phyloP scores from a whole-genome alignment of 2,113 vertebrate genomes.

The Candoia aspera region DNA sequence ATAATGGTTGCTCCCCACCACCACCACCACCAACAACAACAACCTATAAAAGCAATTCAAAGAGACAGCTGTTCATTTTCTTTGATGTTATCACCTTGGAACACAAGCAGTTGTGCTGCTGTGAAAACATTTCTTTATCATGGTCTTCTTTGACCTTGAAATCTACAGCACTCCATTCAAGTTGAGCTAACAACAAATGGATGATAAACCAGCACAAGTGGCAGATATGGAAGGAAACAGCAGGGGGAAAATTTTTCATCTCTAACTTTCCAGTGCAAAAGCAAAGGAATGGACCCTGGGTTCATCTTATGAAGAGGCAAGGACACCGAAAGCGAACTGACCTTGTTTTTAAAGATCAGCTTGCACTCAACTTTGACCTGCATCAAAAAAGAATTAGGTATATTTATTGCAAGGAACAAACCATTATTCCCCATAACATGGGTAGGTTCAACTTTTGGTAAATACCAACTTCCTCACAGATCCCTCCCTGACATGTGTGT shows the following conservation, averaged over 20 bases:
- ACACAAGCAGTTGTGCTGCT: background rate
- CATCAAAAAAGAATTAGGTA: background rate
- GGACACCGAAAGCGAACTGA: background rate
- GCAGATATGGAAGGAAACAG: background rate
- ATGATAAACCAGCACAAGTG: background rate
- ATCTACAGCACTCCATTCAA: accelerated
- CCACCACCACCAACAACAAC: too few species aligned
- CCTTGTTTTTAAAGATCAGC: background rate
- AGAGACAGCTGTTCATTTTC: background rate
- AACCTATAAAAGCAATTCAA: background rate
- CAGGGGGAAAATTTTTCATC: background rate
- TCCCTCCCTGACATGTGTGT: background rate
- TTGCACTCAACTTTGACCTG: background rate
- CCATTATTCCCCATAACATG: background rate
- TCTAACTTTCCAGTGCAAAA: background rate
- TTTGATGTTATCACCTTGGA: background rate
- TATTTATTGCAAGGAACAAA: background rate
- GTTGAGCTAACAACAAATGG: background rate
- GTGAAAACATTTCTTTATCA: background rate
- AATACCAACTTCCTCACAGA: background rate
- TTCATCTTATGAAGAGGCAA: background rate
- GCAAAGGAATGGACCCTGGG: background rate
- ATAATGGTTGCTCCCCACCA: background rate
- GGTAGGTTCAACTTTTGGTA: background rate
- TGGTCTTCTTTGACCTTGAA: background rate